Base-by-base conservation (phyloP, 1,140 invertebrate species). In the Steinernema khuongi region DNA sequence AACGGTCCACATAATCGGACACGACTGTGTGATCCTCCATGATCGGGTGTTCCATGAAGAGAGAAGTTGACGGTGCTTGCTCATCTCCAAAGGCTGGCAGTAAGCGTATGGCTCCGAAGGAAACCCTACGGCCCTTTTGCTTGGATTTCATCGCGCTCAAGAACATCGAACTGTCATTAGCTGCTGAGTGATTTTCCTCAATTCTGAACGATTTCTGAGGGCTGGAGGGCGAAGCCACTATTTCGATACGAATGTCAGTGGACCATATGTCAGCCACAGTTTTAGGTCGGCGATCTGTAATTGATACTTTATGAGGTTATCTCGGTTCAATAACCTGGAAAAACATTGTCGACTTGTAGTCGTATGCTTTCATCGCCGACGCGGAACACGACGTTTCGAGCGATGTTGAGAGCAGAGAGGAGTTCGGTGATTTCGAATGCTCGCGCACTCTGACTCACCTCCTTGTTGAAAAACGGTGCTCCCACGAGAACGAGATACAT, bases 121-220 rank as follows among this genome's bases (percentile, higher is more conserved):
- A 60, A 60, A 60, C 50, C 14, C 50, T 14, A 2, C 50, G 50
- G 22, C 50, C 50, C 50, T 60, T 60, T 26, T 60, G 50, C 50
- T 60, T 60, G 4, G 50, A 60, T 22, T 60, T 60, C 50, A 60
- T 60, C 7, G 50, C 50, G 50, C 50, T 60, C 50, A 60, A 22
- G 4, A 60, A 22, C 50, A 60, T 60, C 7, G 50, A 22, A 60
- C 50, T 60, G 7, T 60, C 50, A 26, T 60, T 26, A 22, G 14
- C 26, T n/a, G 26, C 4, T 14, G 50, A 14, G 19, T 22, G 50
- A 22, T 60, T 60, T 26, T 60, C 50, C 19, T 60, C 50, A 60
- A 60, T 60, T 11, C 4, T 22, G 50, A 60, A 60, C n/a, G n/a
- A 60, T 7, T 41, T 41, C 36, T 60, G 50, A 17, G 50, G 50